Base-by-base conservation (phyloP, 2,113 vertebrate genomes). In the Bungarus multicinctus region DNA sequence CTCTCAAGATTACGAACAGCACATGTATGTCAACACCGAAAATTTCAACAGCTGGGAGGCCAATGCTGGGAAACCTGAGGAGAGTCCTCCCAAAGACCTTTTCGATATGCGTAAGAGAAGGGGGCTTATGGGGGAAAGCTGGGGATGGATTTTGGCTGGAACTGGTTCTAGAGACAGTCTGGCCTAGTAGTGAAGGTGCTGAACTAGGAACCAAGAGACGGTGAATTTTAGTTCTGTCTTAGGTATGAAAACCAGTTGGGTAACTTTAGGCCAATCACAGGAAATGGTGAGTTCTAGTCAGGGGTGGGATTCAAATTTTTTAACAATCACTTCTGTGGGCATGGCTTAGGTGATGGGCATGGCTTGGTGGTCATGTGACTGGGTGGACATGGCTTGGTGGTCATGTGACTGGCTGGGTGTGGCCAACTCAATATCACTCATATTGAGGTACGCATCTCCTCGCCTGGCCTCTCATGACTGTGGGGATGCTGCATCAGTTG, bases 1-100 rank as follows among this genome's bases (percentile, higher is more conserved):
- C 4, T 97, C 97, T 1, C 97, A 96, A 55, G 98, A 99, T 95
- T 99, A 99, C 0, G 99, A 99, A 95, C 99, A 99, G 94, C 99
- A 99, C 94, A 98, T 99, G 95, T 99, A 99, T 0, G 99, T 99
- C 12, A 99, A 99, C 97, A 99, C 98, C 0, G 98, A 98, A 97
- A 98, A 96, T 91, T 95, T 99, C 52, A 99, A 99, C 0, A 53
- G 95, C 30, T 95, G 98, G 95, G 97, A 98, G 20, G 88, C 95
- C 0, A 97, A 95, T 53, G 87, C 87, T 25, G 94, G 64, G 10
- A 89, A 58, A 64, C 91, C 14, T 0, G 97, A 98, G 0, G 98
- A 98, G 69, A 99, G 99, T 94, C 99, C 99, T 55, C 98, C 98
- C 94, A 99, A 98, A 94, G 99, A 99, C 95, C 98, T 99, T 11